Evolutionary conservation across 2,113 vertebrate genomes (phyloP), one percentile per base, ranked within the genome.

Genomic region (Chamaetylas fuelleborni): DNA sequence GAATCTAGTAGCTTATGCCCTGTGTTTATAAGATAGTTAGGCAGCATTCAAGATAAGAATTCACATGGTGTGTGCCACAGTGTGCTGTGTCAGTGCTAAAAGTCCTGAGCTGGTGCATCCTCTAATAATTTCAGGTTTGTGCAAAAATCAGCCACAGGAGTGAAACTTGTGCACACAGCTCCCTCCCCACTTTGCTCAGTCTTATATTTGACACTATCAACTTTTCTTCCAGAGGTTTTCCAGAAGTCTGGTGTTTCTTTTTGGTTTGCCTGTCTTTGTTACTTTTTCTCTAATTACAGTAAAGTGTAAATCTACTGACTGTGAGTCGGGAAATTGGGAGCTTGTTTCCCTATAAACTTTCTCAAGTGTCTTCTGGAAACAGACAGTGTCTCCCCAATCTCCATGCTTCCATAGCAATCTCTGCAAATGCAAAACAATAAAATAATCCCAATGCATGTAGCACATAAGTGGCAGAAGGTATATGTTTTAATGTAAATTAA

Each of bases 281-380:
- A 51, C 60, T 93, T 92, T 89, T 91, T 48, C 66, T 92, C 43
- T 72, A 86, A 58, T 83, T 88, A 81, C 23, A 83, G 31, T 70
- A 81, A 94, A 19, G 8, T 47, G 23, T 92, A 92, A 92, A 92
- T 83, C 76, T 90, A 50, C 82, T 88, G 62, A 47, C 82, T 93
- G 45, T 50, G 80, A 62, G 64, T 60, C n/a, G 38, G 58, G 64
- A 92, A 90, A 67, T 9, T 5, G 38, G 47, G 56, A 94, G 34
- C 38, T 94, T 88, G 51, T 88, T 94, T 88, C 51, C 82, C 64
- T 88, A 19, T 43, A 91, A 96, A 94, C 67, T 88, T 93, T 92
- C 47, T 74, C 54, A 70, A 73, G 38, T 77, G 60, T 54, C 72
- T 95, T 65, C 51, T 88, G 61, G 38, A 81, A 42, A 14, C 38